Evolutionary conservation across 2,113 vertebrate genomes (phyloP), one percentile per base, ranked within the genome.

Genomic region (Telmatochromis brichardi): DNA sequence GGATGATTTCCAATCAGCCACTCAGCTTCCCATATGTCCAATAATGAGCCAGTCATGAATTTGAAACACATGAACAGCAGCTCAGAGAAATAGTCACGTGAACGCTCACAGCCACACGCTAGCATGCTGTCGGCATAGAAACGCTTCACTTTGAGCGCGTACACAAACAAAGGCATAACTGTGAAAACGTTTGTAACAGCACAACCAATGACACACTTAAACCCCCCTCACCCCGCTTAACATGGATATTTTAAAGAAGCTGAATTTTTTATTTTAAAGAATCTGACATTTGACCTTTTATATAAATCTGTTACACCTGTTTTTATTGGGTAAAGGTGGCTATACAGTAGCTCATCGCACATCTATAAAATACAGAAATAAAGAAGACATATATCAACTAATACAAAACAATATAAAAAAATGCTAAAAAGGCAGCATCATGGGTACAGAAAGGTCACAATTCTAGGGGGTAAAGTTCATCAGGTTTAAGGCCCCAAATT

Each of bases 311-410:
- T 13, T 65, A 37, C 60, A 68, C 33, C 11, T 37, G 33, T 2
- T 68, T 68, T 68, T 68, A 37, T 68, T 65, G 33, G 4, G 33
- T 65, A 65, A 65, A 21, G 60, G 19, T 65, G 33, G 10, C 1
- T 68, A n/a, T 5, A 68, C n/a, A 71, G 63, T 1, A 71, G 35
- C 12, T 71, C 33, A 23, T 3, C 1, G 65, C 63, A 71, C 12
- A 23, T 42, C 65, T 71, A 42, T 40, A 23, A 23, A 40, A 71
- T 40, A 2, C 35, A 23, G 37, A 71, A 71, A 40, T 42, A 71
- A 40, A 42, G 37, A 71, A 71, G 0, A 13, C 0, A 65, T 4
- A 42, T 42, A 71, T 15, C n/a, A 71, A 23, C 37, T 42, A 23
- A 71, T 9, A 71, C 12, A 73, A 45, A 55, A 73, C 5, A 73